Percentiles rank a stretch among this genome's conserved stretches.
Evolutionary conservation across 2,888 invertebrate species (phyloP).

Genomic region (Dryadula phaetusa): DNA sequence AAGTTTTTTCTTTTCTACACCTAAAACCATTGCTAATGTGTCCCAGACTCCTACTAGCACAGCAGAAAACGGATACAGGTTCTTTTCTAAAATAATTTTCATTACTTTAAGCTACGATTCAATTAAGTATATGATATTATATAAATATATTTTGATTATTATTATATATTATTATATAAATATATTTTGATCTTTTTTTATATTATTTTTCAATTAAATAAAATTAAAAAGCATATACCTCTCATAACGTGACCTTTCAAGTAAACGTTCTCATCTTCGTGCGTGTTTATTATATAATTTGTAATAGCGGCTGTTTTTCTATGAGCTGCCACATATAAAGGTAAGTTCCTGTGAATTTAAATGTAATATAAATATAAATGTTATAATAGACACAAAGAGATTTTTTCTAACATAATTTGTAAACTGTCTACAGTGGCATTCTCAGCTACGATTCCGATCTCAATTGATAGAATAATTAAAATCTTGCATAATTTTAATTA

Average conservation of each 20-base stretch:
- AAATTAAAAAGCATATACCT: constrained; percentile 50
- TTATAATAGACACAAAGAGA: no score
- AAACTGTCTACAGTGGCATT: no score
- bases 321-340: constrained; percentile 51
- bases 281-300: constrained; percentile 52
- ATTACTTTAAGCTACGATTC: neutral
- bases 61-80: constrained; percentile 90
- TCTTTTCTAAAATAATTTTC: constrained; percentile 75
- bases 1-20: constrained; percentile 82
- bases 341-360: constrained; percentile 54
- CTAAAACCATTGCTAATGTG: constrained; percentile 84
- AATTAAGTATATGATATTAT: no score
- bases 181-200: no score
- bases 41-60: constrained; percentile 89
- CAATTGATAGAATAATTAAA: no score
- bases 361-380: neutral
- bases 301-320: constrained; percentile 54
- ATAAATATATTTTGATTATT: no score
- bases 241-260: constrained; percentile 57
- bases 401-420: no score
- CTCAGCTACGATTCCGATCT: no score
- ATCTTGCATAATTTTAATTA: no score
- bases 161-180: no score
- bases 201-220: no score
- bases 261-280: constrained; percentile 60